These are phyloP conservation scores for Oreochromis spilurus DNA, from an alignment of 2,113 vertebrate genomes.

Conservation along the genomic window DNA sequence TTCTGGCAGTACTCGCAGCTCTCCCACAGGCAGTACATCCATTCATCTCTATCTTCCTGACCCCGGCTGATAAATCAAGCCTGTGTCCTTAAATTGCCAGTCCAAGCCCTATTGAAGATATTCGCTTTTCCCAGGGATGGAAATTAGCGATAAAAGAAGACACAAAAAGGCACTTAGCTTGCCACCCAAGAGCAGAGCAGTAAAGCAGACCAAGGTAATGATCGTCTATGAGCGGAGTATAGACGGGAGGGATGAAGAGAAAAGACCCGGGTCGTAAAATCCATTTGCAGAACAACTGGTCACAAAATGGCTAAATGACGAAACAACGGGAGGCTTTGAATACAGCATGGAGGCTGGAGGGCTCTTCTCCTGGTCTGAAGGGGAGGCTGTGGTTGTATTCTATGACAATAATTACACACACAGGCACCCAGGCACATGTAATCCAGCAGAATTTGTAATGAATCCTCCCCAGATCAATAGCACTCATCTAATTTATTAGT, in stretches of 20 bases:
- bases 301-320: conserved; percentile 57
- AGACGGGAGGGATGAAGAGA: conserved; percentile 33
- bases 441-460: conserved; percentile 42
- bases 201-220: conserved; percentile 54
- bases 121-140: conserved; percentile 50
- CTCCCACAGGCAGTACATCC: conserved; percentile 43
- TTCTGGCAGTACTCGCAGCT: conserved; percentile 20
- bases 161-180: conserved; percentile 54
- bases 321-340: conserved; percentile 50
- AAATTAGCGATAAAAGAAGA: conserved; percentile 60
- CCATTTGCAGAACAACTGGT: conserved; percentile 66
- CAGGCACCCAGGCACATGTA: not conserved
- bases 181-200: conserved; percentile 60
- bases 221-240: conserved; percentile 31
- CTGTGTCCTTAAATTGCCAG: conserved; percentile 49
- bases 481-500: conserved; percentile 63
- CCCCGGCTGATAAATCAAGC: conserved; percentile 61
- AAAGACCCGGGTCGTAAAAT: conserved; percentile 55
- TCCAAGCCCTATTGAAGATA: conserved; percentile 39
- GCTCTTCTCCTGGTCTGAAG: conserved; percentile 12
- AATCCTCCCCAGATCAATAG: conserved; percentile 62
- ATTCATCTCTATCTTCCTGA: conserved; percentile 55
- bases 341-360: conserved; percentile 7
- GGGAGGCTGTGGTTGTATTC: not conserved
- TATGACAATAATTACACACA: conserved; percentile 17